Conservation (phyloP, 2,888 invertebrate genomes). For the Stramonita haemastoma region DNA sequence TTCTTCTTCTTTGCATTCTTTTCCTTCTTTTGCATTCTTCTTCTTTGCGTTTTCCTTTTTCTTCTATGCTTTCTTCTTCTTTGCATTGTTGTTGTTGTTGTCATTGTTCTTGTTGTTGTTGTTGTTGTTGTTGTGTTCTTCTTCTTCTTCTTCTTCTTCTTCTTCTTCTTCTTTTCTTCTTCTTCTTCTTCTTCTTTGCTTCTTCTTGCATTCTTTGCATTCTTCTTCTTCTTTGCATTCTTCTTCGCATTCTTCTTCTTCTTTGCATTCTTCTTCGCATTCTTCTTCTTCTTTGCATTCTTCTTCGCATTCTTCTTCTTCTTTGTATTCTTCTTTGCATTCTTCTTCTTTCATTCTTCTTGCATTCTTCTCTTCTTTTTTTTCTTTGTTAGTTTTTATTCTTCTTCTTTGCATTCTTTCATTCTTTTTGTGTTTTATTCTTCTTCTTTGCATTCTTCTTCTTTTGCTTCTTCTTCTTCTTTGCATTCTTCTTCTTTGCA, state of each 20-base stretch:
- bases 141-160: slow-evolving; percentile 1
- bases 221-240: neutral
- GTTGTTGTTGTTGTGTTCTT: neutral
- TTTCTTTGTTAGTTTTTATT: no score
- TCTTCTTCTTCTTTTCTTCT: neutral
- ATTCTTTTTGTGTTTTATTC: no score
- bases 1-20: neutral
- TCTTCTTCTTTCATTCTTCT: no score
- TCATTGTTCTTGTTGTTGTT: neutral
- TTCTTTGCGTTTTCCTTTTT: neutral
- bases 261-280: neutral
- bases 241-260: neutral
- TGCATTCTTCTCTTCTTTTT: no score
- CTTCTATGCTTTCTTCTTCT: neutral
- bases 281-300: no score
- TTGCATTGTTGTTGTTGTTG: neutral
- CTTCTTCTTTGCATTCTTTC: no score
- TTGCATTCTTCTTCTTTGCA: no score
- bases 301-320: no score
- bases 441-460: no score
- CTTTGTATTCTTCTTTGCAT: no score
- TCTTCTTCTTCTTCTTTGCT: neutral
- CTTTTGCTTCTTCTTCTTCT: no score
- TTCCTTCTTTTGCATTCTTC: neutral
- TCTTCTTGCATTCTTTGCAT: no score